Evolutionary conservation across 2,888 invertebrate genomes (phyloP), one percentile per base, ranked within the genome.

Genomic region (Caenorhabditis sp.): DNA sequence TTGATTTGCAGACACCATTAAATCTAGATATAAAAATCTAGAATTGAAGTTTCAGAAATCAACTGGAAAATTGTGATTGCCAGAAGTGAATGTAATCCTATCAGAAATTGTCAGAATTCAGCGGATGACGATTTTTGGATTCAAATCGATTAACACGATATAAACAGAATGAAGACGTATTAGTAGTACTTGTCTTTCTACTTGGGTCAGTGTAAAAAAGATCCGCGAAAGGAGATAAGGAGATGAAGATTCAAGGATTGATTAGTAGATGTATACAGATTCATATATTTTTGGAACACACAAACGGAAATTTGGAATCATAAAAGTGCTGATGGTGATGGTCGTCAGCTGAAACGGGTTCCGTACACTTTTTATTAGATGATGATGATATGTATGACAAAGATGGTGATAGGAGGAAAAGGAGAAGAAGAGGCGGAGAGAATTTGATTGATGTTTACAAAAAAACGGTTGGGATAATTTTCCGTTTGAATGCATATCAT

Each of bases 361-460:
- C 68, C 68, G 68, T 68, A 68, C 68, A 68, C 68, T 63, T 61
- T 73, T 73, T 51, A 73, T 73, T 54, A 28, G 68, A 69, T 56
- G 66, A 58, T 56, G 68, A 58, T 56, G 68, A 61, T 38, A 68
- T 61, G 68, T 41, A 64, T 51, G 75, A 75, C 31, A 64, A 28
- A 59, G 41, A 76, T 35, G 68, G 24, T 68, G 76, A 68, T 56
- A 59, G 35, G n/a, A 49, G 6, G 24, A 14, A 22, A 66, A 31
- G 49, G 19, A 38, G n/a, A 41, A 47, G 24, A n/a, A n/a, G 24
- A 47, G 28, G 28, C 41, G 38, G 12, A 44, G 47, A 26, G 22
- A 35, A 54, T 66, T 66, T 54, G 64, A 75, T 64, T 64, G 49
- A 74, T 74, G 49, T 51, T 75, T 66, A 75, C 74, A 75, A 51